phyloP scores from a whole-genome alignment of 2,797 vertebrate species.

The Enoplosus armatus region DNA sequence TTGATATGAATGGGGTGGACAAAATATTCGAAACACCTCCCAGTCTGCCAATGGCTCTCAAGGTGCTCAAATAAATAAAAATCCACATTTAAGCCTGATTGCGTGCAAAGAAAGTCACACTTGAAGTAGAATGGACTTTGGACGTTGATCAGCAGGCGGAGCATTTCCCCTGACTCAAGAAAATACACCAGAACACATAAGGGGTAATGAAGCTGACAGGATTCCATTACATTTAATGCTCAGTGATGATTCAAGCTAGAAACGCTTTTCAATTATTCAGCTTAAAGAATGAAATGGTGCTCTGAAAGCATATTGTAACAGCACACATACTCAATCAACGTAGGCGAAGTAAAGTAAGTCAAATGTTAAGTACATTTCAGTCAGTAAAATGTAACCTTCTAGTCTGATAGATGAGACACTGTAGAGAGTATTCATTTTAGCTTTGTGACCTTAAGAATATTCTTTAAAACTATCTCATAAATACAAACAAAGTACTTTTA shows the following conservation, averaged over 20 bases:
- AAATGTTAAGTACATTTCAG: neutral
- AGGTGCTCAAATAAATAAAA: too few relatives aligned
- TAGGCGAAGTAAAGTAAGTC: neutral
- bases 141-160: neutral
- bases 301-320: slow-evolving; percentile 10
- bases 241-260: slow-evolving; percentile 9
- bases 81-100: too few relatives aligned
- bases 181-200: slow-evolving; percentile 2
- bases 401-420: neutral
- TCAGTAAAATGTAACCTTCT: neutral
- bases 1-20: too few relatives aligned
- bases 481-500: neutral
- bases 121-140: too few relatives aligned
- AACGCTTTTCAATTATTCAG: slow-evolving; percentile 35
- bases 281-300: neutral
- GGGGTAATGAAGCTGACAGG: slow-evolving; percentile 13
- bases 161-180: slow-evolving; percentile 20
- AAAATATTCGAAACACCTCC: too few relatives aligned
- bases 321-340: neutral
- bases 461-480: neutral
- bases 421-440: neutral
- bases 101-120: too few relatives aligned
- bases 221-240: slow-evolving; percentile 19
- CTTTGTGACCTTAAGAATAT: neutral
- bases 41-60: too few relatives aligned